phyloP scores from a whole-genome alignment of 2,888 invertebrate species.

The Criorhina ranunculi region DNA sequence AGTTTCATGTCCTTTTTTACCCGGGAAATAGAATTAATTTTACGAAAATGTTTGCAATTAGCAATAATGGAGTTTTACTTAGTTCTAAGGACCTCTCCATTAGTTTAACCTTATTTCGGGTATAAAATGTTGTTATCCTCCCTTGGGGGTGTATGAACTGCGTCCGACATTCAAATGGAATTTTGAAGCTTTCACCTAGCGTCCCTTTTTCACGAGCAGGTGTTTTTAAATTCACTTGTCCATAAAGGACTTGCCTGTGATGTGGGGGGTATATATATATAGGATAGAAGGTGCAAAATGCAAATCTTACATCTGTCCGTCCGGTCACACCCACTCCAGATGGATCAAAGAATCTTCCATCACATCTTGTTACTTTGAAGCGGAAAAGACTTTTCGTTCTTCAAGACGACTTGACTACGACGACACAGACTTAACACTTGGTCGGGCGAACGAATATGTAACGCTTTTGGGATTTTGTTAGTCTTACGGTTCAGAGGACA shows the following conservation, averaged over 20 bases:
- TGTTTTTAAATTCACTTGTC: slow-evolving; percentile 57
- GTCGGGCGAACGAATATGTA: slow-evolving; percentile 38
- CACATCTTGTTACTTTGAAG: slow-evolving; percentile 41
- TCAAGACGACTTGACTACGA: slow-evolving; percentile 14
- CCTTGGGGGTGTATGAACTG: not conserved
- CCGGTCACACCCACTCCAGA: not conserved
- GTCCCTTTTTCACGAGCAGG: slow-evolving; percentile 31
- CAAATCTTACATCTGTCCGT: slow-evolving; percentile 40
- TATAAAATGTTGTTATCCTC: slow-evolving; percentile 33
- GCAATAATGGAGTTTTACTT: slow-evolving; percentile 72
- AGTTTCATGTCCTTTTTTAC: slow-evolving; percentile 25
- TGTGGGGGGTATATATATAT: not conserved
- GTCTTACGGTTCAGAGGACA: slow-evolving; percentile 44
- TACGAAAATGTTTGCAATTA: slow-evolving; percentile 72
- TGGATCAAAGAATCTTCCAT: slow-evolving; percentile 15
- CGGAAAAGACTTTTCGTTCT: slow-evolving; percentile 29
- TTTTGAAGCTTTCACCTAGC: not conserved
- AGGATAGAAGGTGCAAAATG: slow-evolving; percentile 37
- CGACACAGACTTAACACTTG: slow-evolving; percentile 57
- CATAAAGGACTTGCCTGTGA: slow-evolving; percentile 31
- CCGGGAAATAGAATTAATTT: slow-evolving; percentile 69
- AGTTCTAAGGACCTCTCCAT: slow-evolving; percentile 64
- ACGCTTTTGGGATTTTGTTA: slow-evolving; percentile 48
- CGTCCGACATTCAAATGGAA: slow-evolving; percentile 9
- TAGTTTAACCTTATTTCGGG: slow-evolving; percentile 63